These are phyloP conservation scores for Clivina fossor DNA, from an alignment of 2,888 invertebrate species.

Conservation along the genomic window DNA sequence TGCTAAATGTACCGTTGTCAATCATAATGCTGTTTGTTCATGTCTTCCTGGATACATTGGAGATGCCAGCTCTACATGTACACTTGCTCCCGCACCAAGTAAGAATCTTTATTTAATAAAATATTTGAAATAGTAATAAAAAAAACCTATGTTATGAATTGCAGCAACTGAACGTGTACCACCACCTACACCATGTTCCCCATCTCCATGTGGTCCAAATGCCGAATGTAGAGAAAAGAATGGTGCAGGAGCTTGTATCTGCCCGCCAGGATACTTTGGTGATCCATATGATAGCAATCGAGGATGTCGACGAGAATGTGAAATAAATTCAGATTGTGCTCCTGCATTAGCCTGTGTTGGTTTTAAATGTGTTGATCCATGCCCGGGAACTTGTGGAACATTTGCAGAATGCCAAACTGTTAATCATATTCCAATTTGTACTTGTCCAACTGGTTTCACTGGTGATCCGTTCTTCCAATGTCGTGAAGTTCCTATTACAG, in stretches of 20 bases:
- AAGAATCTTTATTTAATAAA: slow-evolving; percentile 42
- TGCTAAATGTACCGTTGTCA: slow-evolving; percentile 80
- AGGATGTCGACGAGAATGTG: slow-evolving; percentile 78
- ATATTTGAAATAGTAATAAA: not conserved
- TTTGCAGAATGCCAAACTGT: slow-evolving; percentile 77
- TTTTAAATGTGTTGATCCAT: slow-evolving; percentile 83
- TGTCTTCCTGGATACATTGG: slow-evolving; percentile 83
- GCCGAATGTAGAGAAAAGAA: slow-evolving; percentile 81
- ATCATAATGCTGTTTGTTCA: slow-evolving; percentile 78
- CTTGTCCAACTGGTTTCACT: slow-evolving; percentile 72
- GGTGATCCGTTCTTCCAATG: slow-evolving; percentile 84
- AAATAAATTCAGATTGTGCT: slow-evolving; percentile 75
- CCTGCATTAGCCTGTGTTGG: slow-evolving; percentile 73
- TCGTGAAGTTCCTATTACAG: slow-evolving; percentile 56
- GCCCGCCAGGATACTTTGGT: slow-evolving; percentile 76
- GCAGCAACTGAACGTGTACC: slow-evolving; percentile 64
- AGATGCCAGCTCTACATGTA: slow-evolving; percentile 67
- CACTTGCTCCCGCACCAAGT: slow-evolving; percentile 45
- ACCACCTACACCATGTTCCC: slow-evolving; percentile 73
- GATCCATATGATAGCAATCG: slow-evolving; percentile 73
- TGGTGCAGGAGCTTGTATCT: slow-evolving; percentile 83
- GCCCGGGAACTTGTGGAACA: slow-evolving; percentile 79
- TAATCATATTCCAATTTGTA: slow-evolving; percentile 77
- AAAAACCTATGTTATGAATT: too few species aligned
- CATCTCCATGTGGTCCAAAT: slow-evolving; percentile 83